Percentiles rank a stretch among this genome's conserved stretches.
Evolutionary conservation across 2,888 invertebrate genomes (phyloP).

Genomic region (Pterostichus madidus): DNA sequence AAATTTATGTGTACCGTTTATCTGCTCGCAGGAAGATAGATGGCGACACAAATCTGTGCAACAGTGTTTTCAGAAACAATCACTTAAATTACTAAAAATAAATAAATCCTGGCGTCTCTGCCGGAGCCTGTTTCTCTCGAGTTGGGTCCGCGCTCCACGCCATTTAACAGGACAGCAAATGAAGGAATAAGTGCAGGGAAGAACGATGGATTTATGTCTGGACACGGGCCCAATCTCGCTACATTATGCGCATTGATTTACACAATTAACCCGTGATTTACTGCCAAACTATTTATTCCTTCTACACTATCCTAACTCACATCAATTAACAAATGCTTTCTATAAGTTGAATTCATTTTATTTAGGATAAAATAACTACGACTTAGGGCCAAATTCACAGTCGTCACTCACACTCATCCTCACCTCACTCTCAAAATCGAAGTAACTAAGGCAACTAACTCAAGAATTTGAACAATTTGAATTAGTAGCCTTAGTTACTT

Average conservation of each 20-base stretch:
- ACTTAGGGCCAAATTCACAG: too few relatives aligned
- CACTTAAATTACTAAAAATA: constrained; percentile 67
- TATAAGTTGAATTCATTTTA: too few relatives aligned
- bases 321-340: too few relatives aligned
- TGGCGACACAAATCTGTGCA: constrained; percentile 67
- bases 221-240: constrained; percentile 31
- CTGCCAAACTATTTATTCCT: constrained; percentile 24
- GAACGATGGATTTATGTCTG: constrained; percentile 49
- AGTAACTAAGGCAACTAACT: too few relatives aligned
- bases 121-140: too few relatives aligned
- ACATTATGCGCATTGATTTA: constrained; percentile 58
- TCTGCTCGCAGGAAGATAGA: constrained; percentile 59
- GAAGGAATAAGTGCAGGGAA: constrained; percentile 51
- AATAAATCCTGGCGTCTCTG: constrained; percentile 59
- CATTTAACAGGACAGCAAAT: constrained; percentile 53
- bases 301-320: neutral
- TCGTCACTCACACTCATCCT: too few relatives aligned
- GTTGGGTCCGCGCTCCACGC: constrained; percentile 22
- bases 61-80: constrained; percentile 67
- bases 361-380: too few relatives aligned
- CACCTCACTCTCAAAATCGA: too few relatives aligned
- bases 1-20: constrained; percentile 67
- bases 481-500: too few relatives aligned
- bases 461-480: too few relatives aligned
- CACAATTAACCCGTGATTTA: constrained; percentile 55